phyloP scores from a whole-genome alignment of 2,113 vertebrate species.

The Percopsis transmontana region DNA sequence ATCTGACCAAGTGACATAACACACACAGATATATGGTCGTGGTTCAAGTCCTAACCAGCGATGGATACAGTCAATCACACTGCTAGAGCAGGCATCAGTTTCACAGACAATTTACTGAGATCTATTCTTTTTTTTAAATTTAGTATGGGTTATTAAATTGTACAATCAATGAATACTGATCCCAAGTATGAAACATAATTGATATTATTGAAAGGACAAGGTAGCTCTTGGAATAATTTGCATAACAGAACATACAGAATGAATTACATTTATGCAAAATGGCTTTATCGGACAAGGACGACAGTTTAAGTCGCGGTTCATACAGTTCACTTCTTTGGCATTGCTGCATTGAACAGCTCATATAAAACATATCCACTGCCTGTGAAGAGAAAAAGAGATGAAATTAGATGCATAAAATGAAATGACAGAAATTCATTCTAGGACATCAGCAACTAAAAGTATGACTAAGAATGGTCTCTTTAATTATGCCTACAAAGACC shows the following conservation, averaged over 20 bases:
- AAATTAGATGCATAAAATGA: not conserved
- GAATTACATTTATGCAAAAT: not conserved
- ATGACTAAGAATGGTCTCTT: slow-evolving; percentile 4
- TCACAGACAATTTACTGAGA: slow-evolving; percentile 47
- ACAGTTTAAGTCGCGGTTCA: not conserved
- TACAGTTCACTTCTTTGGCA: slow-evolving; percentile 81
- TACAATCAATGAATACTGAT: slow-evolving; percentile 77
- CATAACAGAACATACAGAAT: slow-evolving; percentile 48
- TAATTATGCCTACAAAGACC: slow-evolving; percentile 13
- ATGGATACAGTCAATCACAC: not conserved
- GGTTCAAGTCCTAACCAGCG: not conserved
- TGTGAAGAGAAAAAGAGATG: slow-evolving; percentile 53
- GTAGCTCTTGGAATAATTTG: slow-evolving; percentile 59
- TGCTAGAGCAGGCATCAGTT: slow-evolving; percentile 6
- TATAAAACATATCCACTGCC: slow-evolving; percentile 77
- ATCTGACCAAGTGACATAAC: not conserved
- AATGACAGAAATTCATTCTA: not conserved
- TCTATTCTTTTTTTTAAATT: slow-evolving; percentile 68
- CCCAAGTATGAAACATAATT: slow-evolving; percentile 60
- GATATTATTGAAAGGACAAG: slow-evolving; percentile 55
- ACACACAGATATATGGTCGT: not conserved
- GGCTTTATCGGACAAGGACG: not conserved
- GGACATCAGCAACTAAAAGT: not conserved
- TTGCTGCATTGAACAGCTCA: slow-evolving; percentile 62
- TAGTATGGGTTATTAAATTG: slow-evolving; percentile 60